Percentiles rank a stretch among this genome's conserved stretches.
Evolutionary conservation across 2,113 vertebrate genomes (phyloP).

Genomic region (Brachyistius frenatus): DNA sequence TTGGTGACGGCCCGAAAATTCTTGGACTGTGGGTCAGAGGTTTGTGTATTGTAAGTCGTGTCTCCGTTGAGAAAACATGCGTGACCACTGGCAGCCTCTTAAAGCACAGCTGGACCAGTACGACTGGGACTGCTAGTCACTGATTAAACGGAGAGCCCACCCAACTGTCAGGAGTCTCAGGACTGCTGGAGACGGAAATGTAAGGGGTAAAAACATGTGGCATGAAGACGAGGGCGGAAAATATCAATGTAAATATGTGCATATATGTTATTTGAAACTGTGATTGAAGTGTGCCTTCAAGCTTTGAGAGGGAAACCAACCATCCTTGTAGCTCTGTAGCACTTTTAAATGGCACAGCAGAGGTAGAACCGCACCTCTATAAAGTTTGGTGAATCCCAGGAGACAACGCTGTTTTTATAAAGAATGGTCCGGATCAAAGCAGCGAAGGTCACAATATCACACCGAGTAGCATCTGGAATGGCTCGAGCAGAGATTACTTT

Average conservation of each 20-base stretch:
- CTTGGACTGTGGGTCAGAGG: constrained; percentile 35
- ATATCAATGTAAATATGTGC: background rate
- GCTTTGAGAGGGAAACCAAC: no score
- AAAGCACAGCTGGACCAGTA: constrained; percentile 69
- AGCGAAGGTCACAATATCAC: background rate
- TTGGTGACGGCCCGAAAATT: constrained; percentile 39
- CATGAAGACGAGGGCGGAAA: background rate
- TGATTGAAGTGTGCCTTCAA: background rate
- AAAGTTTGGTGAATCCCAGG: background rate
- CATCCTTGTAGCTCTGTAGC: no score
- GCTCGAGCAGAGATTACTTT: background rate
- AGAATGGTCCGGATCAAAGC: background rate
- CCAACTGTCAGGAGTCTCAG: constrained; percentile 18
- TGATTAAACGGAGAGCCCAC: constrained; percentile 38
- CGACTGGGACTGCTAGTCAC: constrained; percentile 10
- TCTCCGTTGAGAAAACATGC: constrained; percentile 73
- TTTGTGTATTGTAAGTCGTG: constrained; percentile 50
- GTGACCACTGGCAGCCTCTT: constrained; percentile 63
- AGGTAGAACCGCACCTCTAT: background rate
- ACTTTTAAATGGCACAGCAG: no score
- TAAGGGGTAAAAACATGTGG: background rate
- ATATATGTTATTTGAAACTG: background rate
- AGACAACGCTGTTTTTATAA: background rate
- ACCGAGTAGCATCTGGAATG: background rate
- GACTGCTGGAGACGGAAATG: constrained; percentile 15